A percentile compares a stretch with the other conserved stretches of the same genome.
Evolutionary conservation across 2,113 vertebrate genomes (phyloP).

Genomic region (Glaucomys volans): DNA sequence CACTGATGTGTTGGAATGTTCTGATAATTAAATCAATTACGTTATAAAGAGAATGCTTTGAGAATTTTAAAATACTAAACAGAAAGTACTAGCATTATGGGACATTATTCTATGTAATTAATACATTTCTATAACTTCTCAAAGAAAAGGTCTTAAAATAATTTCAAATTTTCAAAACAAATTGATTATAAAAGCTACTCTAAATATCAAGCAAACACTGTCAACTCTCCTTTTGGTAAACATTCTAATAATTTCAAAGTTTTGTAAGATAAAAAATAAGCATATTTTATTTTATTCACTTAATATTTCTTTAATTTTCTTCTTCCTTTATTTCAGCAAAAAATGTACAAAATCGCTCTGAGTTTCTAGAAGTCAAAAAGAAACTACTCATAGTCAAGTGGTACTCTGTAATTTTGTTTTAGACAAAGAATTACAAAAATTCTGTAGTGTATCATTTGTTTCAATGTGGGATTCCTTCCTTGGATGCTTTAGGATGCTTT

Average conservation of each 20-base stretch:
- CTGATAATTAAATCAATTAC: neutral
- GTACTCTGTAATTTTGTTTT: neutral
- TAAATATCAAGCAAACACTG: neutral
- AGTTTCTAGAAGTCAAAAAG: slow-evolving; percentile 44
- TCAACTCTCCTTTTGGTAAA: slow-evolving; percentile 20
- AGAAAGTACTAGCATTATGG: neutral
- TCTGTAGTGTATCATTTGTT: neutral
- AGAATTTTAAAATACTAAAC: neutral
- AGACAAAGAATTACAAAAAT: neutral
- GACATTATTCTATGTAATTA: neutral
- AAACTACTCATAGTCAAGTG: neutral
- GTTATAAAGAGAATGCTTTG: slow-evolving; percentile 2
- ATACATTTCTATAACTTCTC: slow-evolving; percentile 16
- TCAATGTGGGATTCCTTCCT: neutral
- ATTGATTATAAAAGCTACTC: neutral
- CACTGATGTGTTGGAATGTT: neutral
- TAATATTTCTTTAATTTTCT: slow-evolving; percentile 42
- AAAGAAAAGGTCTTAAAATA: neutral
- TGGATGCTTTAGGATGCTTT: neutral
- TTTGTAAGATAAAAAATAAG: neutral
- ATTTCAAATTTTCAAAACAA: slow-evolving; percentile 9
- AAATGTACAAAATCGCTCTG: slow-evolving; percentile 10
- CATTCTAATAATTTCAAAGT: slow-evolving; percentile 50
- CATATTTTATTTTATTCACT: slow-evolving; percentile 25
- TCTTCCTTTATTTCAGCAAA: slow-evolving; percentile 25